Base-by-base conservation (phyloP, 2,888 invertebrate species). In the Podabrus alpinus region DNA sequence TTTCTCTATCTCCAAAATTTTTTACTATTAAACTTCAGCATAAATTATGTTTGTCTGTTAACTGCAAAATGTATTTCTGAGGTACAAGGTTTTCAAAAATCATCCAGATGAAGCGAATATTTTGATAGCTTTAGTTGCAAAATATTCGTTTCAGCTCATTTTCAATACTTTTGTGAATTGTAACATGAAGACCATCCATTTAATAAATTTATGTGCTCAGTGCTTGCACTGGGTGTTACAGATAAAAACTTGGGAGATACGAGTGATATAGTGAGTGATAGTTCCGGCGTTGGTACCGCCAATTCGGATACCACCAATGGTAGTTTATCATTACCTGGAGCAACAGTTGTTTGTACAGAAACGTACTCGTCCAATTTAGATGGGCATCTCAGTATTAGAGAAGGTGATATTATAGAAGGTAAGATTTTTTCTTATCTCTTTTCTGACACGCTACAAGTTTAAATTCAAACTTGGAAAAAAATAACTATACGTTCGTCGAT, bases 371-470 rank as follows among this genome's bases (percentile, higher is more conserved):
- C 94, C 45, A 87, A 88, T 72, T 91, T 93, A 78, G 91, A 92
- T 9, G 94, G 94, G 0, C 97, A 97, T 85, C 90, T 97, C 78
- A 90, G 92, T 77, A 92, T 97, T 81, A 92, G 92, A 85, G 94
- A 94, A 85, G 97, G 97, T 74, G 97, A 97, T 86, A 94, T 97
- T 79, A 92, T 97, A 79, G 96, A 97, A 93, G 96, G 96, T 93
- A 86, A 82, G 82, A 77, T 60, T 67, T 45, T 66, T 16, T 16
- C 2, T 29, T 45, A n/a, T n/a, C n/a, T n/a, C n/a, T n/a, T n/a
- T n/a, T n/a, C n/a, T n/a, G n/a, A n/a, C n/a, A n/a, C n/a, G n/a
- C n/a, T n/a, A n/a, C n/a, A n/a, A n/a, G n/a, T n/a, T n/a, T n/a
- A n/a, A n/a, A n/a, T n/a, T n/a, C n/a, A n/a, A n/a, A n/a, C n/a